phyloP scores from a whole-genome alignment of 2,888 invertebrate genomes.

The Myopa tessellatipennis region DNA sequence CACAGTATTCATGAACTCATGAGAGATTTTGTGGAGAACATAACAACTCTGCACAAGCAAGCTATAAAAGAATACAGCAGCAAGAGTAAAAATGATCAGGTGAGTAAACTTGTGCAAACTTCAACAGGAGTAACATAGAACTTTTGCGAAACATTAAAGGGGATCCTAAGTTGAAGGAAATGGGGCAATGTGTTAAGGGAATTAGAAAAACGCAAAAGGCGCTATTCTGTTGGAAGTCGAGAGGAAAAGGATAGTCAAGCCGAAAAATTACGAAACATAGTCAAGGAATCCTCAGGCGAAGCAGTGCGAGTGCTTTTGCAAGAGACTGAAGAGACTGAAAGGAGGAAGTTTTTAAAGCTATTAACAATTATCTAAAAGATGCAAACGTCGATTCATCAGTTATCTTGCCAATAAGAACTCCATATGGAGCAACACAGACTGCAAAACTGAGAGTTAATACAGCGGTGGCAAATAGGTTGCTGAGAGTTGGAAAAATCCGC shows the following conservation, averaged over 20 bases:
- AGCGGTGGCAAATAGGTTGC: not conserved
- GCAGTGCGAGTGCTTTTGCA: not conserved
- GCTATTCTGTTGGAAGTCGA: not conserved
- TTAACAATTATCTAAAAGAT: not conserved
- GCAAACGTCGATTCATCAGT: not conserved
- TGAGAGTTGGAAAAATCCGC: not conserved
- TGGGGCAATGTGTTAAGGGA: conserved; percentile 7
- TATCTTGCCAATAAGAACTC: not conserved
- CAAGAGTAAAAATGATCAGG: not conserved
- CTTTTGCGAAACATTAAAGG: not conserved
- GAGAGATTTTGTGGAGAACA: conserved; percentile 1
- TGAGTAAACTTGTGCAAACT: not conserved
- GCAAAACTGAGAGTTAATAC: not conserved
- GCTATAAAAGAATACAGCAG: not conserved
- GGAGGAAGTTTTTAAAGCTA: not conserved
- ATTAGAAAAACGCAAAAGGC: not conserved
- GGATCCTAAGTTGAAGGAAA: conserved; percentile 5
- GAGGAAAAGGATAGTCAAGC: conserved; percentile 7
- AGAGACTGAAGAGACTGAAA: not conserved
- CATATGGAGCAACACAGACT: not conserved
- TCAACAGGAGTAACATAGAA: not conserved
- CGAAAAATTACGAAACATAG: not conserved
- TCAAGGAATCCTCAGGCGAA: not conserved
- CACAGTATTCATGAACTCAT: conserved; percentile 10
- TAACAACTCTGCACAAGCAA: conserved; percentile 1